Conservation (phyloP, 2,888 invertebrate species). For the Drosophila austrosaltans region DNA sequence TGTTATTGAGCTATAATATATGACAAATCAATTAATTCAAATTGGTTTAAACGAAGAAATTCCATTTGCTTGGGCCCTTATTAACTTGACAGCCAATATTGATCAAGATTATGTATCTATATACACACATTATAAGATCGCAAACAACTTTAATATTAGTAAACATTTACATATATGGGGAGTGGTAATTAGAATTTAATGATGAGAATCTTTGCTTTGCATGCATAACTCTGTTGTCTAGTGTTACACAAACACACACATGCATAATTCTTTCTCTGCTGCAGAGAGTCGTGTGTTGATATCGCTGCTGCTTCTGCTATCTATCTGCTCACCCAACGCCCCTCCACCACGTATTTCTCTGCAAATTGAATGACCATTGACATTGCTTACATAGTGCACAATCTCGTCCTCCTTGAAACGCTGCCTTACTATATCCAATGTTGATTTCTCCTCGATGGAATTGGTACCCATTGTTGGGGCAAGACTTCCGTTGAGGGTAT, state of each 20-base stretch:
- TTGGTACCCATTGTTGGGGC: background rate
- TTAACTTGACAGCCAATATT: too few relatives aligned
- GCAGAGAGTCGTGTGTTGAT: background rate
- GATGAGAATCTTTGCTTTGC: background rate
- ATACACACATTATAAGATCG: too few relatives aligned
- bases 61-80: too few relatives aligned
- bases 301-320: slow-evolving; percentile 5
- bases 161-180: too few relatives aligned
- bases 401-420: slow-evolving; percentile 82
- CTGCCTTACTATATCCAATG: slow-evolving; percentile 78
- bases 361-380: slow-evolving; percentile 32
- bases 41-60: too few relatives aligned
- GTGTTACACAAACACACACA: background rate
- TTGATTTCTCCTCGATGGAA: slow-evolving; percentile 28
- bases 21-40: too few relatives aligned
- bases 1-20: too few relatives aligned
- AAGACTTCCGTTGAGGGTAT: slow-evolving; percentile 23
- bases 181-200: too few relatives aligned
- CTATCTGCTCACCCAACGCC: slow-evolving; percentile 1
- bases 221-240: background rate
- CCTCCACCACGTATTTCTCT: background rate
- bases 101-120: too few relatives aligned
- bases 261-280: too few relatives aligned
- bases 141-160: too few relatives aligned
- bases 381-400: slow-evolving; percentile 76